Evolutionary conservation across 2,113 vertebrate genomes (phyloP), one percentile per base, ranked within the genome.

Genomic region (Amblyopsis rosae): DNA sequence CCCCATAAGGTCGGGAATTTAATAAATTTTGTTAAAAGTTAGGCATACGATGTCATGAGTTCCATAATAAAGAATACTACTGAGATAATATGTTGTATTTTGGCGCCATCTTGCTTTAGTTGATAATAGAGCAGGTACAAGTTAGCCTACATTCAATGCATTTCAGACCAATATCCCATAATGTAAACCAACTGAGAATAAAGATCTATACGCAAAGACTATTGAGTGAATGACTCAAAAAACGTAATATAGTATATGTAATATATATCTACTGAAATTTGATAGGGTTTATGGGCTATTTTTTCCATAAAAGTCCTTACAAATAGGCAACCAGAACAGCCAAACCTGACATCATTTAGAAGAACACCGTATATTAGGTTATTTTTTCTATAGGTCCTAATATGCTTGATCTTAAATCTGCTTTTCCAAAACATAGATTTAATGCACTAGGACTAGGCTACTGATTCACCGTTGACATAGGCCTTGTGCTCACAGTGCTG

Each of bases 21-120:
- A 26, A n/a, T 64, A 13, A 67, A 60, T 51, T 67, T 51, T 7
- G 51, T 59, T 35, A 41, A 58, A 49, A 26, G 7, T n/a, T 11
- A 46, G 49, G 41, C 72, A 57, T 53, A 49, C 58, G 17, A 78
- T 8, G 67, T 55, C 61, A 66, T 63, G 57, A 12, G 50, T 66
- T 26, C 64, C 17, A 26, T 19, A 47, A 35, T 32, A 12, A 56
- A 10, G 55, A 65, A 65, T 12, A 15, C 32, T 48, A 46, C 48
- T n/a, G 3, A 32, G 9, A 41, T 8, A 35, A 86, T 84, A 80
- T 53, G 6, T 77, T 72, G 83, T 83, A 13, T 73, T 85, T 50
- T 78, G 71, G 87, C 85, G 86, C 89, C 89, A 89, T 79, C 85
- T 71, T 79, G 72, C 80, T 81, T 48, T 69, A 0, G 53, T 12